Evolutionary conservation across 2,888 invertebrate genomes (phyloP), one percentile per base, ranked within the genome.

Genomic region (Eristalis intricaria): DNA sequence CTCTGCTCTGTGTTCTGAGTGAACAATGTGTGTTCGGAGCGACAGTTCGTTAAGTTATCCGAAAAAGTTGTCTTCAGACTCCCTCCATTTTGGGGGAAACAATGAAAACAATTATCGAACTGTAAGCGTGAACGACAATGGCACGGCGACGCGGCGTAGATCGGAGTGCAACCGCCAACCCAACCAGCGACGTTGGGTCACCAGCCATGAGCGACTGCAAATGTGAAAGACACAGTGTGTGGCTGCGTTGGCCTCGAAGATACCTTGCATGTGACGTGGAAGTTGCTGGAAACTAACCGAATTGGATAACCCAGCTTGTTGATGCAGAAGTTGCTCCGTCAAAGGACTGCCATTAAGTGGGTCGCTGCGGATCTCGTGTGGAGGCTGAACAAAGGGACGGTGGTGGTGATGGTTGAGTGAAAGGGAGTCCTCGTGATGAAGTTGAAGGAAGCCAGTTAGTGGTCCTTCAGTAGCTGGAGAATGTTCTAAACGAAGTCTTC

Each of bases 91-190:
- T n/a, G n/a, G 23, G 56, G 35, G 26, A 64, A 71, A 68, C 80
- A 75, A 81, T 75, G 75, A 74, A 81, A 81, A 75, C 75, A 81
- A 81, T 81, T 75, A 81, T 75, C 40, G 75, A 75, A 70, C 68
- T 74, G 63, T 66, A 61, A 60, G 66, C 32, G 32, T 50, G 56
- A 58, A 64, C 50, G 35, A 74, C 29, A 64, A 35, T 35, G 35
- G 23, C 23, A 23, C n/a, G 19, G 10, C 50, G 8, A 22, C 22
- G 15, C 13, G 50, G 50, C n/a, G 5, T 19, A 15, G 50, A 61
- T 43, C 61, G 35, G 7, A 66, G 58, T 50, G 66, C 40, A 61
- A 79, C 60, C 64, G 35, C 40, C n/a, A 19, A 1, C 7, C 40
- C n/a, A 19, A 1, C 7, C 19, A 50, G 1, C 50, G 8, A 8